Percentiles rank a stretch among this genome's conserved stretches.
Conservation (phyloP, 2,113 vertebrate genomes). For the Megaceryle maxima region DNA sequence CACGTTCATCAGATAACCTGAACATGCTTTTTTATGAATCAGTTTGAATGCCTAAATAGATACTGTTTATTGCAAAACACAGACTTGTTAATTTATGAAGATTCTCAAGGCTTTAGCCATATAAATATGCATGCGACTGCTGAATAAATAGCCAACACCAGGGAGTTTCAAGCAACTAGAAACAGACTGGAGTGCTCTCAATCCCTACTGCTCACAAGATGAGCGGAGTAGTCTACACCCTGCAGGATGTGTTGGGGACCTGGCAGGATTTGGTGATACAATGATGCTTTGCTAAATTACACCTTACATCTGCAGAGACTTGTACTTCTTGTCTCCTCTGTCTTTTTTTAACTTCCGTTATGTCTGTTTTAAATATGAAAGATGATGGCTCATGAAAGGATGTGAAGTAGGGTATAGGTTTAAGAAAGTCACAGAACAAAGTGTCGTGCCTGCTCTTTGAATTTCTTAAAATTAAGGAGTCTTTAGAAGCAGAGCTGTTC, state of each 20-base stretch:
- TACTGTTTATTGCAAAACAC: neutral
- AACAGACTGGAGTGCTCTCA: neutral
- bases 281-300: slow-evolving; percentile 51
- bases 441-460: slow-evolving; percentile 64
- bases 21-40: neutral
- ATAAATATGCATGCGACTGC: neutral
- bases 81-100: neutral
- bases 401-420: slow-evolving; percentile 61
- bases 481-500: slow-evolving; percentile 72
- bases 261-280: neutral
- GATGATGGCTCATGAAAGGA: slow-evolving; percentile 73
- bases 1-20: neutral
- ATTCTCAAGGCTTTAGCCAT: neutral
- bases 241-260: neutral
- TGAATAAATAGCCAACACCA: neutral
- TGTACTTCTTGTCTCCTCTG: slow-evolving; percentile 22
- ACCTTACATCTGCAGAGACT: slow-evolving; percentile 53
- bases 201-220: neutral
- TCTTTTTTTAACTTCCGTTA: slow-evolving; percentile 45
- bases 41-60: neutral
- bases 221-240: neutral
- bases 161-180: neutral
- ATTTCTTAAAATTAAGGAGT: slow-evolving; percentile 76
- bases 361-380: slow-evolving; percentile 74
- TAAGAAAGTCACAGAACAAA: slow-evolving; percentile 79